Conservation (phyloP, 2,888 invertebrate genomes). For the Entomobrya multifasciata region DNA sequence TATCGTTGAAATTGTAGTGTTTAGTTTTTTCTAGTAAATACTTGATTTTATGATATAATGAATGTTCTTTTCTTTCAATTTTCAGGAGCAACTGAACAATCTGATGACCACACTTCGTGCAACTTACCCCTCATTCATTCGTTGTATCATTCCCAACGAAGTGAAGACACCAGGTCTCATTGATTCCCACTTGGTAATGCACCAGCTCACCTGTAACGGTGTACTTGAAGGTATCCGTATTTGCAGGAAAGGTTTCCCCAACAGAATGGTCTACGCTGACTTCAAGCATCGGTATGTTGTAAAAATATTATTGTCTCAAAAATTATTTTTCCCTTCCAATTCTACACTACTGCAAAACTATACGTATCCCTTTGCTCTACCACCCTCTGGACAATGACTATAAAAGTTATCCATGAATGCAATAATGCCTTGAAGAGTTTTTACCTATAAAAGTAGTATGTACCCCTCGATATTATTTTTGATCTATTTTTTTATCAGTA, state of each 20-base stretch:
- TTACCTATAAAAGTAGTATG: neutral
- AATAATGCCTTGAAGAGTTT: too few species aligned
- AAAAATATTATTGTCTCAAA: too few species aligned
- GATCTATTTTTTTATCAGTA: slow-evolving; percentile 4
- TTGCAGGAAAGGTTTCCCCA: slow-evolving; percentile 99
- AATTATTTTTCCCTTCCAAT: too few species aligned
- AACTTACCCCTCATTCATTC: slow-evolving; percentile 99
- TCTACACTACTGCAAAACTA: too few species aligned
- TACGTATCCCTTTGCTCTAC: too few species aligned
- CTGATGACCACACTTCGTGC: slow-evolving; percentile 97
- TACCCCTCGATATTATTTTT: slow-evolving; percentile 15
- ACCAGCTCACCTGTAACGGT: slow-evolving; percentile 99
- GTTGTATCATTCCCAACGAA: slow-evolving; percentile 99
- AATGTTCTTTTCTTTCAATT: neutral
- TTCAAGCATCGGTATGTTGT: slow-evolving; percentile 99
- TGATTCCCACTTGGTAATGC: slow-evolving; percentile 99
- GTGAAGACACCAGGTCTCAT: slow-evolving; percentile 96
- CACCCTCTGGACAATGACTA: too few species aligned
- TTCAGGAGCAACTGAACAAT: slow-evolving; percentile 96
- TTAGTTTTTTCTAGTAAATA: too few species aligned
- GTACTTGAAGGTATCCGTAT: slow-evolving; percentile 99
- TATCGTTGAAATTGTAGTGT: too few species aligned
- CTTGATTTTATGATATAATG: too few species aligned
- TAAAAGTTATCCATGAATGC: too few species aligned
- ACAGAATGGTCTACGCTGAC: slow-evolving; percentile 99